A percentile compares a stretch with the other conserved stretches of the same genome.
These are phyloP conservation scores for Dendronephthya gigantea DNA, from an alignment of 64 coral and sea anemone species.

Conservation along the genomic window DNA sequence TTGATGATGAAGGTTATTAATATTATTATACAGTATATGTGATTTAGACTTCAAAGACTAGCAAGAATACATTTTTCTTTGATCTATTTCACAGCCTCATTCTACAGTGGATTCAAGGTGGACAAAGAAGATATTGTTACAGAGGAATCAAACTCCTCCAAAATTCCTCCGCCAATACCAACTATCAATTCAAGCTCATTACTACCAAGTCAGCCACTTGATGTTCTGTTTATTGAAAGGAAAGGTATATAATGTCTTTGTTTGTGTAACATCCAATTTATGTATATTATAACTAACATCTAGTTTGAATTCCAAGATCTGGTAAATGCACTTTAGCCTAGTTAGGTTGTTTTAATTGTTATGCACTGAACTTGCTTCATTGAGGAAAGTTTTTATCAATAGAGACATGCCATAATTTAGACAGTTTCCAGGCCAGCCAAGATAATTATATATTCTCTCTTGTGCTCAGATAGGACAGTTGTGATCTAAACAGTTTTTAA, in stretches of 20 bases:
- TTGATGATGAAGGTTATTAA: background rate
- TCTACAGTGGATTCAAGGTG: slow-evolving; percentile 77
- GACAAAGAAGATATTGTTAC: slow-evolving; percentile 95
- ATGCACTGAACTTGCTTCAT: no score
- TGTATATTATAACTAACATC: slow-evolving; percentile 6
- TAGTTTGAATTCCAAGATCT: slow-evolving; percentile 38
- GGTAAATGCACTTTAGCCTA: no score
- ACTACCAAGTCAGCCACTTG: slow-evolving; percentile 87
- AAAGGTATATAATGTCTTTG: slow-evolving; percentile 52
- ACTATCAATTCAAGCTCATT: slow-evolving; percentile 39
- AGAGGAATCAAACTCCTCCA: slow-evolving; percentile 43
- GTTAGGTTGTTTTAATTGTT: no score
- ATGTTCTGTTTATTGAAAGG: slow-evolving; percentile 91
- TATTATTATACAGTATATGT: background rate
- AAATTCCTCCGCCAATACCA: slow-evolving; percentile 32
- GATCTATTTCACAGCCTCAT: slow-evolving; percentile 26
- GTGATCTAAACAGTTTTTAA: background rate
- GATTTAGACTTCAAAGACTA: background rate
- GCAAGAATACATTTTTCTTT: background rate
- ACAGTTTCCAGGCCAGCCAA: no score
- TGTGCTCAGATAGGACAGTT: no score
- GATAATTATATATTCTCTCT: no score
- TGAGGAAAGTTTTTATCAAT: no score
- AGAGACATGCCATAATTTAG: no score
- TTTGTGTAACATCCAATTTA: background rate